Percentiles rank a stretch among this genome's conserved stretches.
Conservation (phyloP, 2,797 vertebrate genomes). For the Loris lydekkerianus region DNA sequence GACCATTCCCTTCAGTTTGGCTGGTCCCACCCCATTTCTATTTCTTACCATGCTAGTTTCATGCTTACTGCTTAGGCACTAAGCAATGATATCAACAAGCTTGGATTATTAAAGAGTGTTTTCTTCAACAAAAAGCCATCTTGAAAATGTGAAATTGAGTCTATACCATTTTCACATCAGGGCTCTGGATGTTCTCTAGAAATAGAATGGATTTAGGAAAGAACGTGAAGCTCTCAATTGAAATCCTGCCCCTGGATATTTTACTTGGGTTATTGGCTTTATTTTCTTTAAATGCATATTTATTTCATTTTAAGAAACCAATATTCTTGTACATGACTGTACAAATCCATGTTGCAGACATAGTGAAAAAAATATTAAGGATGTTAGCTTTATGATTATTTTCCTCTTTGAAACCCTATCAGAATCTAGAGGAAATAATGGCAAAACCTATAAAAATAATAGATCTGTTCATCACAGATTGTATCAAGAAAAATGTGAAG, state of each 20-base stretch:
- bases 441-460: not conserved
- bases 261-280: not conserved
- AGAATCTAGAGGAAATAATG: slow-evolving; percentile 20
- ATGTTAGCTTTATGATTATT: not conserved
- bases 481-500: not conserved
- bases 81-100: not conserved
- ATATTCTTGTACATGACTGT: not conserved
- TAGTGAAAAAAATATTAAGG: not conserved
- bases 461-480: not conserved
- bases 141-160: not conserved
- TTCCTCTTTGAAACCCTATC: not conserved
- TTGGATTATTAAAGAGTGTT: not conserved
- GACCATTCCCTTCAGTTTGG: not conserved
- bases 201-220: slow-evolving; percentile 16
- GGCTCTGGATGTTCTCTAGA: not conserved
- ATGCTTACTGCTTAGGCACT: not conserved
- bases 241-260: not conserved
- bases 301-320: slow-evolving; percentile 16
- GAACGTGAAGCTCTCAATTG: not conserved
- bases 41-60: not conserved
- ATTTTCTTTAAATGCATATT: not conserved
- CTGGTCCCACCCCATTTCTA: not conserved
- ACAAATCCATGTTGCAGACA: not conserved
- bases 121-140: slow-evolving; percentile 7
- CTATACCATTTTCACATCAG: not conserved